Evolutionary conservation across 1,140 invertebrate species (phyloP), one percentile per base, ranked within the genome.

Genomic region (Meloidogyne hapla): DNA sequence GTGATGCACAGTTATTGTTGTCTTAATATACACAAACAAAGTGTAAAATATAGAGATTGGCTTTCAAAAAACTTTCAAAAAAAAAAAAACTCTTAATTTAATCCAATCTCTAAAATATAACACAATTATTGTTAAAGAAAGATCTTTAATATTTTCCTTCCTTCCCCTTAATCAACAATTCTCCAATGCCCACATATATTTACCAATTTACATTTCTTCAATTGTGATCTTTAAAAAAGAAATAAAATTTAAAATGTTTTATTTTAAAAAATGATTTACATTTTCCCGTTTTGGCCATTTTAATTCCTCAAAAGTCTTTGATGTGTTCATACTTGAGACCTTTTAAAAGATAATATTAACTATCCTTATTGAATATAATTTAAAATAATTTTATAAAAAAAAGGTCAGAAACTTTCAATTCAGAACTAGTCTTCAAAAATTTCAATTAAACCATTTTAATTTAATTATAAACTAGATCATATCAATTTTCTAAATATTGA

Each of bases 251-350:
- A n/a, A 56, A 56, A 56, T n/a, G 1, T 56, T 56, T 33, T n/a
- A n/a, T n/a, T n/a, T 6, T 8, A 33, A n/a, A 21, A n/a, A 21
- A 1, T n/a, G 18, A 18, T 13, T 82, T n/a, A 82, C 40, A 67
- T 73, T 68, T 68, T 82, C 81, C 21, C 81, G 66, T 21, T 48
- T 76, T 2, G 81, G 70, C 81, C 81, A 82, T 26, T 70, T 70
- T 13, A 82, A 70, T 42, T 82, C 72, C 3, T 12, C 26, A 56
- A 82, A 83, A n/a, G 81, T 74, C 38, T 82, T 80, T 26, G 67
- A 62, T 13, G 48, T 21, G 26, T 82, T 75, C 21, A 83, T 42
- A 33, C 67, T 81, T 15, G 74, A 33, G 5, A 77, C 28, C 76
- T 77, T 15, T 33, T 66, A 12, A 73, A 73, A 73, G 13, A 23